Base-by-base conservation (phyloP, 2,888 invertebrate genomes). In the Operophtera brumata region DNA sequence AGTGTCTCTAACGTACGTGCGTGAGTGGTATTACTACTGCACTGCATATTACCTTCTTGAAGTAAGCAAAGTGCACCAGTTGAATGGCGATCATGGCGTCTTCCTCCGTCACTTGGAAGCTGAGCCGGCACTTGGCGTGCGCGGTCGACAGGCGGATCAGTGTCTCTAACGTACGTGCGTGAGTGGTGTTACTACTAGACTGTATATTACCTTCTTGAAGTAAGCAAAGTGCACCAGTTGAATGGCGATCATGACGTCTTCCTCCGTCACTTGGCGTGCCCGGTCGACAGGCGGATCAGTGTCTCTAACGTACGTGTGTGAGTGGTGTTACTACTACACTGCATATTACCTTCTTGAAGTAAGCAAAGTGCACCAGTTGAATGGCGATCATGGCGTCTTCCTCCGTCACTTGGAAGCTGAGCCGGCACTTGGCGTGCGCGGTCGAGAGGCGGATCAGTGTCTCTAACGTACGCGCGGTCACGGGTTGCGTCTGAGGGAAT, bases 361-460 rank as follows among this genome's bases (percentile, higher is more conserved):
- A 97, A 0, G 99, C 98, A 82, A 93, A 99, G 74, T 98, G 96
- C 12, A 99, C 95, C 1, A 99, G 91, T 75, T 98, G 96, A 60
- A 99, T 97, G 34, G 99, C 99, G 75, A 98, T 96, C 61, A 98
- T 96, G 25, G 99, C 99, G 36, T 96, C 94, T 51, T 94, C 92
- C 0, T 92, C 91, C 5, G 94, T 93, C 0, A 99, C 94, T n/a
- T 92, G 93, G 75, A 94, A 95, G 40, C 97, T 96, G 77, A 99
- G 93, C 11, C 99, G 93, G 20, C 97, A 95, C 82, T 99, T 98
- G 10, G 99, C 99, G 90, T 99, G 98, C 2, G 99, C 99, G 0
- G 99, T 99, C 0, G 99, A 92, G 62, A 99, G 90, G 74, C 99
- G 98, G 82, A 99, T 99, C 76, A 99, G 87, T 0, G 99, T 99